Percentiles rank a stretch among this genome's conserved stretches.
Conservation (phyloP, 2,888 invertebrate genomes). For the Epinotia ramella region DNA sequence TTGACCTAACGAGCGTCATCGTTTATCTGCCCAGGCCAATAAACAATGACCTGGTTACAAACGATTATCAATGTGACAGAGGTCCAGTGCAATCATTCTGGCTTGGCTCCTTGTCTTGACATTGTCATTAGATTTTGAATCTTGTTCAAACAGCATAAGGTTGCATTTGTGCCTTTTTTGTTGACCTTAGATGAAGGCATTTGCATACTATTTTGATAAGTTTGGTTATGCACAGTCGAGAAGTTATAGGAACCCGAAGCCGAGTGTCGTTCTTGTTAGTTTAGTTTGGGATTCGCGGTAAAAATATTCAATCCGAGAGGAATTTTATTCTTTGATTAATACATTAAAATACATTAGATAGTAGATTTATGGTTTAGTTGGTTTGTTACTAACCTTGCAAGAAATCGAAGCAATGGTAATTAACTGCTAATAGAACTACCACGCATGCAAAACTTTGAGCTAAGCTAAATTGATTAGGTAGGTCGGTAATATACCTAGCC, state of each 20-base stretch:
- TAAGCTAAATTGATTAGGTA: neutral
- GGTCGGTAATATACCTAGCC: neutral
- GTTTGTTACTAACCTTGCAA: neutral
- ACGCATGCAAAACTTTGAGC: neutral
- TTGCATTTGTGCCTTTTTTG: neutral
- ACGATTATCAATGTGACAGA: constrained; percentile 18
- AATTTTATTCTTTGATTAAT: too few relatives aligned
- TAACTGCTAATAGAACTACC: neutral
- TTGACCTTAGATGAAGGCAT: neutral
- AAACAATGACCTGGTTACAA: constrained; percentile 21
- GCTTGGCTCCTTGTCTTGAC: constrained; percentile 2
- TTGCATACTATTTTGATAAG: neutral
- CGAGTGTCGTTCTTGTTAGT: too few relatives aligned
- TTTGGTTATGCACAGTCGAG: neutral
- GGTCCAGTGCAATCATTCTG: constrained; percentile 1
- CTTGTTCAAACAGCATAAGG: neutral
- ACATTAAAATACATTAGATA: too few relatives aligned
- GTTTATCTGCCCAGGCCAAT: constrained; percentile 12
- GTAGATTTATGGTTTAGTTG: too few relatives aligned
- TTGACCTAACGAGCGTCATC: neutral
- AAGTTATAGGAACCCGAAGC: neutral
- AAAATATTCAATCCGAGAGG: neutral
- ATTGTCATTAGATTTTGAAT: neutral
- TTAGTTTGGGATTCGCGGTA: too few relatives aligned
- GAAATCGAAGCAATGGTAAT: neutral